These are phyloP conservation scores for Gymnoscelis rufifasciata DNA, from an alignment of 2,888 invertebrate species.

Conservation along the genomic window DNA sequence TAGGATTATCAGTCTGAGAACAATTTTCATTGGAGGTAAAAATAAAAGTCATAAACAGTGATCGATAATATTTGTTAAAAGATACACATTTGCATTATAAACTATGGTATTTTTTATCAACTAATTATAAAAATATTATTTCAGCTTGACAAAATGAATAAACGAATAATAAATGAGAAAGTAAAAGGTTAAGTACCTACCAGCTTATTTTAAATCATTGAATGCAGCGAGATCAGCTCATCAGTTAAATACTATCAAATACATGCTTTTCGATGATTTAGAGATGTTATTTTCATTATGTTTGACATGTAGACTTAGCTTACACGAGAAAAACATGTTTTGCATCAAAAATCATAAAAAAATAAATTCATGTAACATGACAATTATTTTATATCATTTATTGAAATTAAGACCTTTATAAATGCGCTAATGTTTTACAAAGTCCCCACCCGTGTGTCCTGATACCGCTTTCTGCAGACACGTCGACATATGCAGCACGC, in stretches of 20 bases:
- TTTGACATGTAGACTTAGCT: no score
- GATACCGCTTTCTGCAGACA: slow-evolving; percentile 60
- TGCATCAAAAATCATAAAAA: no score
- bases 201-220: not conserved
- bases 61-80: no score
- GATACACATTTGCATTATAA: no score
- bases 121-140: slow-evolving; percentile 1
- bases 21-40: no score
- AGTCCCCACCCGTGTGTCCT: slow-evolving; percentile 38
- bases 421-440: not conserved
- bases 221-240: not conserved
- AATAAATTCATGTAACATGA: no score
- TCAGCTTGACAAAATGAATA: slow-evolving; percentile 18
- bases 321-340: no score
- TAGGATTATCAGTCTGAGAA: no score
- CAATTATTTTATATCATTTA: no score
- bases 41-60: no score
- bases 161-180: slow-evolving; percentile 14
- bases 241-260: not conserved
- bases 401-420: no score
- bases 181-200: slow-evolving; percentile 16
- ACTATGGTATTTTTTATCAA: not conserved
- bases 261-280: not conserved
- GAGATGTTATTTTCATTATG: no score
- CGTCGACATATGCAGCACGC: slow-evolving; percentile 70